Evolutionary conservation across 2,113 vertebrate genomes (phyloP).

Genomic region (Notarius quadriscutis): DNA sequence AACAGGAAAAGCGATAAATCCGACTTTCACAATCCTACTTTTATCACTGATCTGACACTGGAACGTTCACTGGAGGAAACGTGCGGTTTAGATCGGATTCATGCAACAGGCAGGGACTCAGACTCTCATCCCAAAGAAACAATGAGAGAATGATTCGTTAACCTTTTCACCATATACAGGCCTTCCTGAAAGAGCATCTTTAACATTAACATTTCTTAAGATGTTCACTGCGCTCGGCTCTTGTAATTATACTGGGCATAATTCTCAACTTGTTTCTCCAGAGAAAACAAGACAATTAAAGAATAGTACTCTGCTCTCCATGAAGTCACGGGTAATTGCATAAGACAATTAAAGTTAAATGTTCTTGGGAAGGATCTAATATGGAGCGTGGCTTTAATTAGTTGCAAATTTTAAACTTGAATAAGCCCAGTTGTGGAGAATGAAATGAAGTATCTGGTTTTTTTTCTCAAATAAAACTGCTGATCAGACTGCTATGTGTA

Average conservation of each 20-base stretch:
- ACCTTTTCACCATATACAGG: conserved; percentile 59
- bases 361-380: conserved; percentile 50
- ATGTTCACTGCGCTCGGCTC: conserved; percentile 42
- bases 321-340: conserved; percentile 56
- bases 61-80: neutral
- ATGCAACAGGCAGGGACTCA: neutral
- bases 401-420: conserved; percentile 40
- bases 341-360: conserved; percentile 57
- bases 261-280: conserved; percentile 48
- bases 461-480: neutral
- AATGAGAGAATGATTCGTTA: conserved; percentile 69
- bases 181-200: conserved; percentile 61
- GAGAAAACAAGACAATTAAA: conserved; percentile 57
- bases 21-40: neutral
- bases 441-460: conserved; percentile 13
- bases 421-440: conserved; percentile 33
- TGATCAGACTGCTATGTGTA: neutral
- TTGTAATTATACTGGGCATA: conserved; percentile 48
- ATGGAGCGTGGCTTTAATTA: conserved; percentile 45
- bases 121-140: conserved; percentile 20
- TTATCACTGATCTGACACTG: neutral
- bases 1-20: too few species aligned
- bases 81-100: neutral
- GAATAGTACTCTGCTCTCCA: conserved; percentile 40
- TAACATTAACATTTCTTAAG: conserved; percentile 63